phyloP scores from a whole-genome alignment of 92 coral and sea anemone species.

The Isaurus tuberculatus region DNA sequence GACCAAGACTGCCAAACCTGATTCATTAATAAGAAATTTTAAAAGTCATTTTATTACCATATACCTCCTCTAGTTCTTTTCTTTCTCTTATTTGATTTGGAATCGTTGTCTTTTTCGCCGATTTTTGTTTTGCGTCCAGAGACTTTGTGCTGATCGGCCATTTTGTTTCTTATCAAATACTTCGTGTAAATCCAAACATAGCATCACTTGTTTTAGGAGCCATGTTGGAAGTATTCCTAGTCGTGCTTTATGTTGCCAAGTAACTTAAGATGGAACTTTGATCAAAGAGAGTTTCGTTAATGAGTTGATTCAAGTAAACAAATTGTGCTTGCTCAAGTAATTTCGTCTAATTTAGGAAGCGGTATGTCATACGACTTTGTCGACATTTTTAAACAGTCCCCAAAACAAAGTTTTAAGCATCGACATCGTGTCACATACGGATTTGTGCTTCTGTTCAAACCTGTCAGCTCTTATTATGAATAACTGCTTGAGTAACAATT shows the following conservation, averaged over 20 bases:
- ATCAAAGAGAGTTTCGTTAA: background rate
- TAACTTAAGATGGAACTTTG: background rate
- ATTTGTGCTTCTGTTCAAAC: constrained; percentile 1
- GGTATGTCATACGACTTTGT: background rate
- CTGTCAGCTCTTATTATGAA: background rate
- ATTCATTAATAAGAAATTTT: background rate
- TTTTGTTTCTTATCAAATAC: background rate
- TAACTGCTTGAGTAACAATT: background rate
- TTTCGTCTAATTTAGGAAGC: background rate
- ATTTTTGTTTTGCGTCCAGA: background rate
- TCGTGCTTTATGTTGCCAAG: background rate
- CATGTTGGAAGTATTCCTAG: background rate
- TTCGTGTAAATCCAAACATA: constrained; percentile 3
- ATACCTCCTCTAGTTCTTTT: constrained; percentile 17
- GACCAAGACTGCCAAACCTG: background rate
- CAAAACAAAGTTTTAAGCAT: background rate
- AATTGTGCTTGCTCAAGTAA: background rate
- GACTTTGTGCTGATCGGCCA: background rate
- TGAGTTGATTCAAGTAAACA: constrained; percentile 1
- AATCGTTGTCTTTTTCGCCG: background rate
- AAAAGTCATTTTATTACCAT: background rate
- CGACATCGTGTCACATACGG: background rate
- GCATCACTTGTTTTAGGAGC: background rate
- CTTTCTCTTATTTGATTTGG: constrained; percentile 3
- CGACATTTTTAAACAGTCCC: background rate